A percentile compares a stretch with the other conserved stretches of the same genome.
phyloP scores from a whole-genome alignment of 1,140 invertebrate species.

The Lasioglossum baleicum region DNA sequence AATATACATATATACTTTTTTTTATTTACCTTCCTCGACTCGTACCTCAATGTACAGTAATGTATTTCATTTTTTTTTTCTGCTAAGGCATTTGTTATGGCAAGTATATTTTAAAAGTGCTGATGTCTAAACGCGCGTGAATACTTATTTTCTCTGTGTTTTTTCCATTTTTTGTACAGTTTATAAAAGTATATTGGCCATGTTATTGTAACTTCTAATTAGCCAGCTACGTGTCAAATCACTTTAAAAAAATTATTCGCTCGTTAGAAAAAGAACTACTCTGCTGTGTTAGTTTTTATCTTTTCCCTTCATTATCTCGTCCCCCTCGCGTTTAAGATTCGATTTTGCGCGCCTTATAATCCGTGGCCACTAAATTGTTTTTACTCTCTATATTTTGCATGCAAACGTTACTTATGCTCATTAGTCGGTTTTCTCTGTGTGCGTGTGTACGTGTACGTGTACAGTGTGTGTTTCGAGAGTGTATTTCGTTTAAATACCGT shows the following conservation, averaged over 20 bases:
- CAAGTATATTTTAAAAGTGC: constrained; percentile 66
- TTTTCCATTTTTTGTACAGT: constrained; percentile 52
- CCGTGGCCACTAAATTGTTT: constrained; percentile 30
- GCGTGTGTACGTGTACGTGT: not conserved
- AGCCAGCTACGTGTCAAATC: constrained; percentile 46
- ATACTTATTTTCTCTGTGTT: constrained; percentile 35
- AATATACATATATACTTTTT: not conserved
- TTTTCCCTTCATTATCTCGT: too few species aligned
- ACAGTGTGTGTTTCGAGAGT: not conserved
- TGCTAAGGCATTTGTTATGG: constrained; percentile 66
- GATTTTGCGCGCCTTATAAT: constrained; percentile 19
- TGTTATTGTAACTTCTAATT: constrained; percentile 49
- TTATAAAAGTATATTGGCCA: constrained; percentile 65
- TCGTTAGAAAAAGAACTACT: constrained; percentile 53
- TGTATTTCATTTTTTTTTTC: constrained; percentile 42
- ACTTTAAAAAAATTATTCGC: constrained; percentile 47
- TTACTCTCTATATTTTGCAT: constrained; percentile 34
- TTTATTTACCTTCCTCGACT: constrained; percentile 10
- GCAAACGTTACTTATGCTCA: constrained; percentile 40
- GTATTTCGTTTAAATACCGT: not conserved
- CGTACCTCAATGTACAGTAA: constrained; percentile 62
- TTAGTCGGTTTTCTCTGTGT: constrained; percentile 13
- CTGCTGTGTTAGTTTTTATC: not conserved
- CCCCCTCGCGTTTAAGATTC: constrained; percentile 6
- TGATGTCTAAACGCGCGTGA: constrained; percentile 64